Evolutionary conservation across 2,797 vertebrate genomes (phyloP).

Genomic region (Enteromius unitaeniatus): DNA sequence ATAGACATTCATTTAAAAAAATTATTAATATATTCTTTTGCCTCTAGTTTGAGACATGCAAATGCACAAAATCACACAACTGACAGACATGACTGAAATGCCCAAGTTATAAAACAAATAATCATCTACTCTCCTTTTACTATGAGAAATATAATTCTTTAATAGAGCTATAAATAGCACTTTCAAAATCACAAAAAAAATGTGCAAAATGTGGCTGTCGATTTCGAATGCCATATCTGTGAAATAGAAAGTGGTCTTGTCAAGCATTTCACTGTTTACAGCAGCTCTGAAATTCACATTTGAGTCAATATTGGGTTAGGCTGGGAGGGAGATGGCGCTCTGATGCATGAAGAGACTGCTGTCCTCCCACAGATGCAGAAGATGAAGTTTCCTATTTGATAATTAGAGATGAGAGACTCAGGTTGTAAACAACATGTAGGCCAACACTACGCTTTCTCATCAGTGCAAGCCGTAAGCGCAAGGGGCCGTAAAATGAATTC

Average conservation of each 20-base stretch:
- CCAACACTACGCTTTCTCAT: slow-evolving; percentile 60
- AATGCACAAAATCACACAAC: slow-evolving; percentile 62
- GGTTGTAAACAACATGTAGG: slow-evolving; percentile 70
- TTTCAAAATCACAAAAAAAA: slow-evolving; percentile 48
- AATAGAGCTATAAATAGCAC: slow-evolving; percentile 56
- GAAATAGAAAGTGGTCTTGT: slow-evolving; percentile 76
- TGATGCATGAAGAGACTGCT: slow-evolving; percentile 76
- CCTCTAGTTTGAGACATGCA: slow-evolving; percentile 61
- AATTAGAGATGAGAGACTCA: slow-evolving; percentile 74
- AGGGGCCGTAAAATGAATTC: slow-evolving; percentile 54
- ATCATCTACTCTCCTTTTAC: slow-evolving; percentile 71
- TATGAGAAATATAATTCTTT: slow-evolving; percentile 59
- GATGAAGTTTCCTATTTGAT: slow-evolving; percentile 79
- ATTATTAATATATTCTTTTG: slow-evolving; percentile 73
- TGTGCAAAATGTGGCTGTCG: slow-evolving; percentile 66
- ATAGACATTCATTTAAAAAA: slow-evolving; percentile 80
- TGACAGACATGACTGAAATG: slow-evolving; percentile 59
- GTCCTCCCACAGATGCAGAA: slow-evolving; percentile 68
- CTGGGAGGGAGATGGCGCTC: slow-evolving; percentile 68
- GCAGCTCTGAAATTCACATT: slow-evolving; percentile 75
- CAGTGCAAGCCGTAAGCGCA: neutral
- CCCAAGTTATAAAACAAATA: slow-evolving; percentile 72
- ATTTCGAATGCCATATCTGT: slow-evolving; percentile 70
- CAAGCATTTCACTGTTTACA: slow-evolving; percentile 76
- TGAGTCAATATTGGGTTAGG: slow-evolving; percentile 76